These are phyloP conservation scores for Asobara japonica DNA, from an alignment of 1,140 invertebrate genomes.

Conservation along the genomic window DNA sequence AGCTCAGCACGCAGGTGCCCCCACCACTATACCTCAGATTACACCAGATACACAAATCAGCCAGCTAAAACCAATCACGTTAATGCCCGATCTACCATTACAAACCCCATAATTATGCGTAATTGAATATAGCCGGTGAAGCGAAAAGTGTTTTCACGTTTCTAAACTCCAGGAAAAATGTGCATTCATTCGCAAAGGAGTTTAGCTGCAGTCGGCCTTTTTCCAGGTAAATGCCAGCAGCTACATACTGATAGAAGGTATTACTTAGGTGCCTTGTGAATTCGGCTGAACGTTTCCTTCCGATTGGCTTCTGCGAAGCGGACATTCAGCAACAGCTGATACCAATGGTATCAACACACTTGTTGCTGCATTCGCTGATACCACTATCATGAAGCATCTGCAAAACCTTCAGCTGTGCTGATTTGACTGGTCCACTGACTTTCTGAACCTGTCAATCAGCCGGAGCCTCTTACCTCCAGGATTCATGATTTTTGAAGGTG, in stretches of 20 bases:
- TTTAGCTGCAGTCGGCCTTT: not conserved
- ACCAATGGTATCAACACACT: no score
- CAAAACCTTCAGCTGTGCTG: no score
- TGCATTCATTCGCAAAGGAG: not conserved
- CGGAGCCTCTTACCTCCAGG: no score
- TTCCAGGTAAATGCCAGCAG: not conserved
- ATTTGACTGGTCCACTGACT: no score
- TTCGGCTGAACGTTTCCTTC: no score
- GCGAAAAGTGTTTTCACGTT: conserved; percentile 44
- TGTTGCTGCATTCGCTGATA: no score
- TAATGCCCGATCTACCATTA: conserved; percentile 58
- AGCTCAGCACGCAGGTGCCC: not conserved
- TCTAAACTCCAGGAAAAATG: conserved; percentile 27
- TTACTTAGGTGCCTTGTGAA: conserved; percentile 3
- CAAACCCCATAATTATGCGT: conserved; percentile 57
- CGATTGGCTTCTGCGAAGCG: no score
- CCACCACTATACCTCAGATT: conserved; percentile 33
- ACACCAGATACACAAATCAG: conserved; percentile 58
- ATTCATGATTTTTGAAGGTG: no score
- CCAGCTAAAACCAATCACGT: conserved; percentile 56
- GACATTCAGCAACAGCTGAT: no score
- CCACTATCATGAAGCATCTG: no score
- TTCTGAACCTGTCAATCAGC: conserved; percentile 41
- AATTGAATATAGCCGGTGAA: conserved; percentile 55
- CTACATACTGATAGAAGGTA: no score